Evolutionary conservation across 2,113 vertebrate genomes (phyloP), one percentile per base, ranked within the genome.

Genomic region (Dipodomys ordii): DNA sequence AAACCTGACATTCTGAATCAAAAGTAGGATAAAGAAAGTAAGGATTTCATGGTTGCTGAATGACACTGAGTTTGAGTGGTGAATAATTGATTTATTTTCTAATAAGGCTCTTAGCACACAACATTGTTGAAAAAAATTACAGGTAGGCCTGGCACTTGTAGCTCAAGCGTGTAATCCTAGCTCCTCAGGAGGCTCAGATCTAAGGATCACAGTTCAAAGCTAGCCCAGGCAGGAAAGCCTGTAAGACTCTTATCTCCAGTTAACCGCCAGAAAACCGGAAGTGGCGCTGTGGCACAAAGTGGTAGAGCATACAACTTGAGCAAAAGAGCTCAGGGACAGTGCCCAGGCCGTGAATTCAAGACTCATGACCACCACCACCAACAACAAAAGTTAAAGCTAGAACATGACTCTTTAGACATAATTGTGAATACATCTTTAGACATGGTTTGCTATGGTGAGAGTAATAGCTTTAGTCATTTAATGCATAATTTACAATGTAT

Each of bases 381-480:
- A 10, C 49, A 49, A 10, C 49, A 49, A 49, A 49, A 49, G 12
- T 12, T 49, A 12, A 9, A 49, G 49, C 49, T 49, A 49, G 49
- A 49, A 46, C 67, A n/a, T 25, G 44, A 64, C 9, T 87, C 60
- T 83, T 82, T 46, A 68, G 86, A 78, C 7, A 83, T 71, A 79
- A 69, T 92, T 87, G 22, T 77, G 6, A 90, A 62, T 93, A 71
- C 1, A 88, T 20, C 8, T 28, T 13, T 81, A 83, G 8, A 35
- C 23, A 25, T 77, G 79, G 90, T 68, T 94, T 90, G 93, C 68
- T 89, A 23, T 83, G 87, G 69, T 76, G 78, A 85, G 2, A 93
- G 77, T 88, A 90, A 84, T 72, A 60, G 27, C 19, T 77, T 94
- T 53, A 91, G 35, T 73, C 67, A 79, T 89, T 88, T 82, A 83